phyloP scores from a whole-genome alignment of 2,888 invertebrate species.

The Drosophila pseudotalamancana region DNA sequence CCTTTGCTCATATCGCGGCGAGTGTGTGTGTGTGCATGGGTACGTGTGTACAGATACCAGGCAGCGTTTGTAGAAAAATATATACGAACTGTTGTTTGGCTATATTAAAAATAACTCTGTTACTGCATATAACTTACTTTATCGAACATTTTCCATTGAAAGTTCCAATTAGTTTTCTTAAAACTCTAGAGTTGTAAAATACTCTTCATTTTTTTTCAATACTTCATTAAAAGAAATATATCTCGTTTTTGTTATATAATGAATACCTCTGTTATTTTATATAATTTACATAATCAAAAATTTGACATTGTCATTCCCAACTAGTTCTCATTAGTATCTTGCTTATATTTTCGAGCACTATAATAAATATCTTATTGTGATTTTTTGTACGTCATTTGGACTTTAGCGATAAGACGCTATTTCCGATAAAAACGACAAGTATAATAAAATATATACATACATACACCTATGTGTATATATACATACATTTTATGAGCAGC shows the following conservation, averaged over 20 bases:
- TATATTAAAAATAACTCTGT: neutral
- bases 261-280: too few relatives aligned
- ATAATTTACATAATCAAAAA: too few relatives aligned
- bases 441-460: constrained; percentile 17
- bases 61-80: neutral
- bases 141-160: neutral
- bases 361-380: constrained; percentile 24
- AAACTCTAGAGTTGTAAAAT: neutral
- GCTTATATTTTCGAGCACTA: neutral
- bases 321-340: too few relatives aligned
- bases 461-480: neutral
- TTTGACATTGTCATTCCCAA: too few relatives aligned
- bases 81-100: neutral
- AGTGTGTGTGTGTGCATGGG: constrained; percentile 4
- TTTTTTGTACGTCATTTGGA: constrained; percentile 24
- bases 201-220: too few relatives aligned
- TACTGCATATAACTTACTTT: too few relatives aligned
- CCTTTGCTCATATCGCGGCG: constrained; percentile 57
- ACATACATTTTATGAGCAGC: constrained; percentile 25
- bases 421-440: constrained; percentile 37
- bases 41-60: constrained; percentile 9
- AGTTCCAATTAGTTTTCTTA: neutral
- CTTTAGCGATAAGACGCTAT: constrained; percentile 28
- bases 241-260: too few relatives aligned
- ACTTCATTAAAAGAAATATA: too few relatives aligned